Base-by-base conservation (phyloP, 1,140 invertebrate genomes). In the Melipona quadrifasciata region DNA sequence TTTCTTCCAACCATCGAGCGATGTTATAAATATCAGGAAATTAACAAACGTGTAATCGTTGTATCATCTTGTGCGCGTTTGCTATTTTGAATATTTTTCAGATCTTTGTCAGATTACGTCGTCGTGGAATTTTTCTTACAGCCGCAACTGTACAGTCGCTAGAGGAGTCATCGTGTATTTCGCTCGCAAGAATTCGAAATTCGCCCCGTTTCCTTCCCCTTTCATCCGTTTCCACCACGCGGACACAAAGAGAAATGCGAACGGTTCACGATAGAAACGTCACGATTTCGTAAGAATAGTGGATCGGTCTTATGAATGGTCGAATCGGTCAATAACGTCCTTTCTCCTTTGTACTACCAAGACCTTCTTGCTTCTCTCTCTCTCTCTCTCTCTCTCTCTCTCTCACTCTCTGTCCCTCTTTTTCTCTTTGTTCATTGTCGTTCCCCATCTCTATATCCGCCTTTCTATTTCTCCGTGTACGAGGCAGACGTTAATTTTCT, bases 401-500 rank as follows among this genome's bases (percentile, higher is more conserved):
- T 34, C 53, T 58, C 27, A 14, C 34, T 17, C 31, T 34, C 34
- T 67, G 12, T 24, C 34, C 11, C 34, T 27, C 68, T 68, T 19
- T 21, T 10, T 14, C n/a, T 39, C 55, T 27, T 27, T 34, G 27
- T 27, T 24, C 53, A 53, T 76, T 87, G 80, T 51, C 61, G 79
- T 70, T 64, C 76, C 57, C 53, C 58, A 57, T 58, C 76, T 39
- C 57, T 47, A 61, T 72, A 82, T 81, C 65, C 74, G 80, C 61
- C 79, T 87, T 80, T 80, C 64, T 87, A 71, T 68, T 77, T 89
- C 76, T 82, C 73, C 77, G 71, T 71, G 88, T 88, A 91, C 90
- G 87, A 86, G 91, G 91, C 89, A 85, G 87, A 91, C 92, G 90
- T 92, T 92, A 92, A 92, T 92, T 92, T 92, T 90, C 91, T 86